Evolutionary conservation across 2,113 vertebrate species (phyloP).

Genomic region (Puntigrus tetrazona): DNA sequence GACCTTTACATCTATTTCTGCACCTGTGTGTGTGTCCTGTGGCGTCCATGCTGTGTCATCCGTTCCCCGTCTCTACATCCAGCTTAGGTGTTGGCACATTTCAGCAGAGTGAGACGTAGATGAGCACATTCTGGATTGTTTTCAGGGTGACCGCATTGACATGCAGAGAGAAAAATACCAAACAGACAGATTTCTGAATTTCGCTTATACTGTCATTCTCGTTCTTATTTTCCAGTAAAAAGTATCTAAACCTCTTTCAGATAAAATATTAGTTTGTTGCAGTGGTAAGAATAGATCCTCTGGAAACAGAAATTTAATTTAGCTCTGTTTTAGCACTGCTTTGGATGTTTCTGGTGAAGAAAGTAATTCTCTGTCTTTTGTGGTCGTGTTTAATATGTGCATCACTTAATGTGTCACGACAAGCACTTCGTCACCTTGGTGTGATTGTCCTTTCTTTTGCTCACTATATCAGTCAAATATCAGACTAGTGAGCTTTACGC

Average conservation of each 20-base stretch:
- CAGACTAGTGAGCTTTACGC: background rate
- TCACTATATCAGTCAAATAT: background rate
- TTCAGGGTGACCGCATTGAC: background rate
- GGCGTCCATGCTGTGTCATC: background rate
- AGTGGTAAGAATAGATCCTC: background rate
- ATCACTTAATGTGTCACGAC: background rate
- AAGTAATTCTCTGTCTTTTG: background rate
- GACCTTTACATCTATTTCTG: conserved; percentile 11
- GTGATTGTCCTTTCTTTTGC: background rate
- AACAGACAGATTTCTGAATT: background rate
- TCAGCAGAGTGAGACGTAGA: background rate
- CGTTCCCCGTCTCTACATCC: background rate
- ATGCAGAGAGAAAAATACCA: background rate
- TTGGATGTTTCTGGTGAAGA: background rate
- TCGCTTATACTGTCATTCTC: background rate
- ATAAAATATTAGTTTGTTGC: background rate
- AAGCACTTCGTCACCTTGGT: background rate
- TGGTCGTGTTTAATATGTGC: background rate
- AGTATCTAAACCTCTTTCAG: background rate
- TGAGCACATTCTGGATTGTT: background rate
- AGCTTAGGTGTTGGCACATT: background rate
- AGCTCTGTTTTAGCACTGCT: background rate
- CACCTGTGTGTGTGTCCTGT: background rate
- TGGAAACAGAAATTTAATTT: background rate
- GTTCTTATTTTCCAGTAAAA: background rate